Conservation (phyloP, 2,113 vertebrate species). For the Nyctereutes procyonoides region DNA sequence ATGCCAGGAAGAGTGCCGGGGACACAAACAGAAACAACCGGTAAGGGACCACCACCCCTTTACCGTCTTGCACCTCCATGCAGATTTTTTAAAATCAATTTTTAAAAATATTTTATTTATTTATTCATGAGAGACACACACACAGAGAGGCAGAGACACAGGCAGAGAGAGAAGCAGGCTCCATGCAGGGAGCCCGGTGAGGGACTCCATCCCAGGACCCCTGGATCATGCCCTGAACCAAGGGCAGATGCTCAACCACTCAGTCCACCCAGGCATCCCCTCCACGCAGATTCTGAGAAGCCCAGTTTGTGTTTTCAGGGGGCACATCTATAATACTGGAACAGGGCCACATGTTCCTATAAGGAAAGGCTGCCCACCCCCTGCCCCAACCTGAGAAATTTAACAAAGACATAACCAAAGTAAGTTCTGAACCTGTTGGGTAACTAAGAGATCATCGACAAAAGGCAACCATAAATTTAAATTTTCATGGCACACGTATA, state of each 20-base stretch:
- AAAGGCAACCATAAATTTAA: slow-evolving; percentile 23
- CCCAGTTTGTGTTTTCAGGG: background rate
- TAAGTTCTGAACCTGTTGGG: background rate
- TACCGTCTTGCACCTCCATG: rapidly evolving
- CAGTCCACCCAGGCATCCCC: no score
- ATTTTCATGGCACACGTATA: background rate
- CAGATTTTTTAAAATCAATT: no score
- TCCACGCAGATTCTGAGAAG: background rate
- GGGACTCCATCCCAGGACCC: no score
- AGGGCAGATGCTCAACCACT: no score
- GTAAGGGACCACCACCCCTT: no score
- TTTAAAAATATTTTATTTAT: no score
- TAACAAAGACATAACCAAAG: background rate
- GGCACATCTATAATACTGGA: background rate
- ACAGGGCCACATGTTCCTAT: background rate
- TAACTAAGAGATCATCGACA: background rate
- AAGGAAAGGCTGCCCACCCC: background rate
- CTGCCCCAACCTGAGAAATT: background rate
- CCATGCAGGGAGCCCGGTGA: no score
- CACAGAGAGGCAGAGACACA: no score
- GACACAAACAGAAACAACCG: background rate
- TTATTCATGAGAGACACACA: no score
- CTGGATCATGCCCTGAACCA: no score
- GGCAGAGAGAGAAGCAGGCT: no score
- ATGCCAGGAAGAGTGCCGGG: background rate